These are phyloP conservation scores for Chrysemys picta DNA, from an alignment of 2,113 vertebrate species.

Conservation along the genomic window DNA sequence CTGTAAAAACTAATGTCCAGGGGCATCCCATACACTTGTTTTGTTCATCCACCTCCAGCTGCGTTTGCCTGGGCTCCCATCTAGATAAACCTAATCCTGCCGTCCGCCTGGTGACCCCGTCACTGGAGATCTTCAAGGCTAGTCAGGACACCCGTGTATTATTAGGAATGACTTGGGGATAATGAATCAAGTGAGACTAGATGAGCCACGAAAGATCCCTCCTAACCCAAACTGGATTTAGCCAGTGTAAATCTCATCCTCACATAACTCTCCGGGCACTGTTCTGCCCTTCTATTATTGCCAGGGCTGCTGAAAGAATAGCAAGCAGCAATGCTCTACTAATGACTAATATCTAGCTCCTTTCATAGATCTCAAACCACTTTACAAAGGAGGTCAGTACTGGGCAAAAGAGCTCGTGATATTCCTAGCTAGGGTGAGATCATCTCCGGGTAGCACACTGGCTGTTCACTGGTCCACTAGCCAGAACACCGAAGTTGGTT, in stretches of 20 bases:
- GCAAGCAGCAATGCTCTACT: background rate
- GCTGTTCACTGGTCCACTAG: background rate
- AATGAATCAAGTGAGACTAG: background rate
- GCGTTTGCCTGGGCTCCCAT: accelerated
- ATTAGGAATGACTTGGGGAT: background rate
- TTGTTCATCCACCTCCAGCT: background rate
- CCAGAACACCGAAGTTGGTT: background rate
- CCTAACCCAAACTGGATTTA: accelerated
- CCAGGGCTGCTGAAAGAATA: background rate
- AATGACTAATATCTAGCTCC: accelerated
- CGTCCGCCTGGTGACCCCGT: accelerated
- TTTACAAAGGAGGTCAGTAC: accelerated
- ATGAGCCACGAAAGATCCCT: background rate
- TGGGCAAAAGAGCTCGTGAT: background rate
- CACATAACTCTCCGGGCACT: accelerated
- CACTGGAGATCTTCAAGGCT: background rate
- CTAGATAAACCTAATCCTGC: accelerated
- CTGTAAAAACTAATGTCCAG: background rate
- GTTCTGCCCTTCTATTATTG: background rate
- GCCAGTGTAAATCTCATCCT: accelerated
- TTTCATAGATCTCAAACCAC: accelerated
- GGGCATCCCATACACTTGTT: no score
- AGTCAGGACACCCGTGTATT: background rate
- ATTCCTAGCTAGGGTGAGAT: background rate
- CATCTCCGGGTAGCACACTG: background rate